Evolutionary conservation across 2,797 vertebrate genomes (phyloP).

Genomic region (Delichon dasypus): DNA sequence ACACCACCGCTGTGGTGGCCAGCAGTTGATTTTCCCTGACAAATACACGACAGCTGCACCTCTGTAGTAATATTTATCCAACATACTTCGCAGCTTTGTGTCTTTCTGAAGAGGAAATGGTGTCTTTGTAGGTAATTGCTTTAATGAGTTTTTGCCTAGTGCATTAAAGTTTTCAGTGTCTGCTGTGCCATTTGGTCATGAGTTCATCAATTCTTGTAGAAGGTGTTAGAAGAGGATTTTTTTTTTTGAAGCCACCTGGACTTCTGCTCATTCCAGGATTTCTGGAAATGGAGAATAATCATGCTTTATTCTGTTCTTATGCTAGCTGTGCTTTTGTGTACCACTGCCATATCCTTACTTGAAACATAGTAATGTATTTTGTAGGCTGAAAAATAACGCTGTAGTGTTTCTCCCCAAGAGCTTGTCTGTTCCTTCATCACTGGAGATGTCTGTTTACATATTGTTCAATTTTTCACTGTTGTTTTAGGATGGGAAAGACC

Average conservation of each 20-base stretch:
- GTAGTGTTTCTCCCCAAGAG: not conserved
- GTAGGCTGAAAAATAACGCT: not conserved
- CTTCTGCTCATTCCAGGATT: not conserved
- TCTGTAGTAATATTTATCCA: not conserved
- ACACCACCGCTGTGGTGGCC: not conserved
- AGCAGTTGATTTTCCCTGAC: not conserved
- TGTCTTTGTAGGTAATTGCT: not conserved
- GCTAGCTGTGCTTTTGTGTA: not conserved
- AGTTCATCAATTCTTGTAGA: not conserved
- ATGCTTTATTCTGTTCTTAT: not conserved
- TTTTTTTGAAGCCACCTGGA: not conserved
- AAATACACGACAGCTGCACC: not conserved
- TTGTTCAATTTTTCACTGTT: not conserved
- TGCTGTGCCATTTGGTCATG: not conserved
- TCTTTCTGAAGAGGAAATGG: not conserved
- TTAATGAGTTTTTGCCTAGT: not conserved
- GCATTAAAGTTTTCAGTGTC: not conserved
- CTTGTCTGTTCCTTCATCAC: not conserved
- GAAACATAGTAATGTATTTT: not conserved
- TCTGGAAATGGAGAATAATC: not conserved
- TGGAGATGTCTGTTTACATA: not conserved
- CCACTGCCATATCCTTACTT: not conserved
- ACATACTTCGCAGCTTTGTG: not conserved
- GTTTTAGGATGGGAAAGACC: not conserved
- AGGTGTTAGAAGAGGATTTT: not conserved